A percentile compares a stretch with the other conserved stretches of the same genome.
These are phyloP conservation scores for Hapalemur alaotrensis DNA, from an alignment of 2,797 vertebrate genomes.

Conservation along the genomic window DNA sequence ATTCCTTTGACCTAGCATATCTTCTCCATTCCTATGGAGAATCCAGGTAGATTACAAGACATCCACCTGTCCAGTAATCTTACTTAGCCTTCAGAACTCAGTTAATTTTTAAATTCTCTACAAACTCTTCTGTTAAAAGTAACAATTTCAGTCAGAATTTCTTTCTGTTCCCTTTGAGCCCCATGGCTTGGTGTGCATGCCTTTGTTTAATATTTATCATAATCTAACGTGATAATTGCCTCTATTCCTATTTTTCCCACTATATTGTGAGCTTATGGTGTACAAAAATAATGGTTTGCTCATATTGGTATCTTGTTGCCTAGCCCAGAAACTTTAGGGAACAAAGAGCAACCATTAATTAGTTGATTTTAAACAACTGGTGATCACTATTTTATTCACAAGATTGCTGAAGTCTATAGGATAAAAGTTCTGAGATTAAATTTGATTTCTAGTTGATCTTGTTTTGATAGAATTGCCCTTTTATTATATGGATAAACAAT, in stretches of 20 bases:
- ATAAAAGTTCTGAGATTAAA: slow-evolving; percentile 23
- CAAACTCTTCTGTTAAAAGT: not conserved
- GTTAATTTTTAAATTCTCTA: not conserved
- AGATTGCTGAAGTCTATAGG: not conserved
- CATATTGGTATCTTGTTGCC: not conserved
- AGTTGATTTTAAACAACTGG: not conserved
- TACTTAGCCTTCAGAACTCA: not conserved
- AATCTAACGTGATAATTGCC: not conserved
- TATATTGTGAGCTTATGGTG: not conserved
- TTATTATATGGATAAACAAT: not conserved
- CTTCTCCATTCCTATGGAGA: not conserved
- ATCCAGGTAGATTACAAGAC: too few species aligned
- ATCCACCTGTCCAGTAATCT: not conserved
- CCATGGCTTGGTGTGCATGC: not conserved
- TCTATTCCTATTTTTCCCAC: not conserved
- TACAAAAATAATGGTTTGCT: not conserved
- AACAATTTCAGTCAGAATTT: not conserved
- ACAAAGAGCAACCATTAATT: not conserved
- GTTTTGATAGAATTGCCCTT: not conserved
- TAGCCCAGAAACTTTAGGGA: not conserved
- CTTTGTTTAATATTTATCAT: not conserved
- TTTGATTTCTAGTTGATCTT: not conserved
- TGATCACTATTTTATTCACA: not conserved
- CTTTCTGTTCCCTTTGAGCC: not conserved
- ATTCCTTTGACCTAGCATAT: not conserved